Base-by-base conservation (phyloP, 2,888 invertebrate genomes). In the Tubulanus polymorphus region DNA sequence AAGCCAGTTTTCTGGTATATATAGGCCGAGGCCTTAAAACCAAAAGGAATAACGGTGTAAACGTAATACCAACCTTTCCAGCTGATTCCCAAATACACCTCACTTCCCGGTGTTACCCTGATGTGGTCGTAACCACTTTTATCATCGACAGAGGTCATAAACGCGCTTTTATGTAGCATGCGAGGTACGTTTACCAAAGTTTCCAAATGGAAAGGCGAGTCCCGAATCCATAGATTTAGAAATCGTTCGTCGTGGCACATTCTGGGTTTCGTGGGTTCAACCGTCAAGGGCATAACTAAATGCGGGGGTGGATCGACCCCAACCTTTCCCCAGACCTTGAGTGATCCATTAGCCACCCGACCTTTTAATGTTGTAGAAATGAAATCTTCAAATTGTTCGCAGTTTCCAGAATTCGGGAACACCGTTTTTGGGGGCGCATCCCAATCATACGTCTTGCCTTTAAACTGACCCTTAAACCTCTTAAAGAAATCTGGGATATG, bases 41-140 rank as follows among this genome's bases (percentile, higher is more conserved):
- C 56, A 35, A 59, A 62, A 27, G 35, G 69, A 63, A 49, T 66
- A 56, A 18, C 63, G 62, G 68, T 72, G 48, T 23, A 61, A 2
- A 37, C 51, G 25, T 54, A 50, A 37, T 45, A 37, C 53, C 55
- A 53, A 1, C 51, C 54, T 1, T 50, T 50, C 41, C 51, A 59
- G 37, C 54, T 51, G 1, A 59, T 48, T 6, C 56, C 59, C 51
- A 56, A 56, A 51, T 56, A 56, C 26, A 25, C 54, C 28, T 51
- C 32, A 2, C 47, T 45, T 12, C 51, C 28, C 35, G 15, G 12
- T n/a, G 23, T 20, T 1, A 56, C 29, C 18, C 30, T 41, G 8
- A 60, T 37, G 30, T 60, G 60, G 26, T 54, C 54, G 47, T 60
- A 60, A 3, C 60, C 60, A 12, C 54, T 57, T 35, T 57, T 57